Evolutionary conservation across 1,140 invertebrate species (phyloP), one percentile per base, ranked within the genome.

Genomic region (Euwallacea fornicatus): DNA sequence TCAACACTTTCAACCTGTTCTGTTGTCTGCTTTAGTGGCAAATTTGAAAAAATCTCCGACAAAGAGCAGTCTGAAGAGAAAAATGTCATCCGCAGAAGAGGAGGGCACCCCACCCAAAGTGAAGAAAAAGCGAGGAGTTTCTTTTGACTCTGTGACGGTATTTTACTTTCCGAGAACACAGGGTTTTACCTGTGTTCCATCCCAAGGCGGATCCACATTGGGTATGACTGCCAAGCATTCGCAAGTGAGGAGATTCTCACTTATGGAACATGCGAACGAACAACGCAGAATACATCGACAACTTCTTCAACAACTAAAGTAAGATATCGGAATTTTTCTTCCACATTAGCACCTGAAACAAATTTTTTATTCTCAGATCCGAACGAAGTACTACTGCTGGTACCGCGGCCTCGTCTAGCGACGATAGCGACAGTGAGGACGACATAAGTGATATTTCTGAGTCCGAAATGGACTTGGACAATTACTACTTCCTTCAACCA

Each of bases 101-200:
- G 81, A 81, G 16, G 82, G 78, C 58, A 78, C 82, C 8, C 82
- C 78, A 55, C 80, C 84, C 16, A 87, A 89, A 74, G 74, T 80
- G 21, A 92, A 90, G 79, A 88, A 87, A 80, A 92, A 91, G 79
- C 87, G 89, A 72, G 87, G 87, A 46, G 93, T 98, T 70, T 89
- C 91, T 60, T 99, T 98, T 82, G 91, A 95, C 76, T 90, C 89
- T 74, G 96, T 98, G 0, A 96, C 94, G 33, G 95, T 98, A 0
- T 98, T 90, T 83, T 98, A 98, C 84, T 99, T 99, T 82, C 93
- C 93, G 0, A 84, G 97, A 79, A 88, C 93, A 54, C 97, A 99
- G 86, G 97, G 97, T n/a, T 98, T 98, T 82, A 94, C 94, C 11
- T 98, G 96, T 86, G 95, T 99, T 62, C 97, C 97, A 64, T 97